Conservation (phyloP, 2,888 invertebrate genomes). For the Heteromyza rotundicornis region DNA sequence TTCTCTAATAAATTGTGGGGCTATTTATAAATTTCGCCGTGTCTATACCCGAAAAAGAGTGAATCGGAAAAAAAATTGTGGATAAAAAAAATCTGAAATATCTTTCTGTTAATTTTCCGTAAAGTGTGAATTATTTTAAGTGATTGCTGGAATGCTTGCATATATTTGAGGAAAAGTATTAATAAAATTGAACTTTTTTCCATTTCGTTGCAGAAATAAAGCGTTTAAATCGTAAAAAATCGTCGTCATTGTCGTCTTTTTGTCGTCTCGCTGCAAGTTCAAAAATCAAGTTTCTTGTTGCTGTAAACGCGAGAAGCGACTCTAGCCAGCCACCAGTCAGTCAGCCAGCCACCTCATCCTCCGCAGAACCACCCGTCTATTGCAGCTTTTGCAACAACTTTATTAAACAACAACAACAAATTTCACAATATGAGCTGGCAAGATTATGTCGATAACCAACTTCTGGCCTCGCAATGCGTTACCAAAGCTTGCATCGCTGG, state of each 20-base stretch:
- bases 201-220: not conserved
- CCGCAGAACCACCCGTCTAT: not conserved
- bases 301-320: not conserved
- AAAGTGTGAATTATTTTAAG: not conserved
- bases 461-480: conserved; percentile 93
- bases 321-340: not conserved
- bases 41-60: not conserved
- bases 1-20: too few relatives aligned
- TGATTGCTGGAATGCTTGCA: not conserved
- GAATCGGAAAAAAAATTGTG: not conserved
- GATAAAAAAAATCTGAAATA: too few relatives aligned
- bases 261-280: not conserved
- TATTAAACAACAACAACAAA: conserved; percentile 51
- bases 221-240: not conserved
- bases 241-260: not conserved
- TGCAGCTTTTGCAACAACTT: conserved; percentile 24
- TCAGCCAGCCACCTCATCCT: not conserved
- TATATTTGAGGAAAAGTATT: too few relatives aligned
- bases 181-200: not conserved
- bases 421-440: conserved; percentile 87
- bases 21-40: not conserved
- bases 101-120: too few relatives aligned
- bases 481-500: conserved; percentile 94
- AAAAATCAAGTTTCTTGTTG: not conserved
- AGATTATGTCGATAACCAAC: conserved; percentile 97